Conservation (phyloP, 2,113 vertebrate species). For the Podocnemis expansa region DNA sequence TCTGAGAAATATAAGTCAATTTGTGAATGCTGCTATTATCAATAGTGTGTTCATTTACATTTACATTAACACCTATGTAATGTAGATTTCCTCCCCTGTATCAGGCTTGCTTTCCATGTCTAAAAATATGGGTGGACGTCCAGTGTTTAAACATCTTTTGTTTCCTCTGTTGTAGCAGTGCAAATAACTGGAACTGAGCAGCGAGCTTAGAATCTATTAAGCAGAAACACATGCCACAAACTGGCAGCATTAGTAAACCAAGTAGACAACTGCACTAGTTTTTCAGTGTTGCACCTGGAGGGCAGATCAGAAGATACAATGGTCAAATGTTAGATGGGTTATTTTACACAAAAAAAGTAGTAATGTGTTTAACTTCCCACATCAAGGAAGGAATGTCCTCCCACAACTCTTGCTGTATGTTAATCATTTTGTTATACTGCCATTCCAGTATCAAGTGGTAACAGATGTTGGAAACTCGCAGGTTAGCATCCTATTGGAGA, state of each 20-base stretch:
- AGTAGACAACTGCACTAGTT: neutral
- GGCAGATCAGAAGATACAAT: neutral
- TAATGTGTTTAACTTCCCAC: neutral
- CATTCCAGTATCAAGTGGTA: neutral
- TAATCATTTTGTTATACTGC: neutral
- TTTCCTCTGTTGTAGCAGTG: neutral
- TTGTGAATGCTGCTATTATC: neutral
- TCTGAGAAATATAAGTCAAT: neutral
- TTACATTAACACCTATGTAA: neutral
- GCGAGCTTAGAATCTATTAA: neutral
- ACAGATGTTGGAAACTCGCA: neutral
- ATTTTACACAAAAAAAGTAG: neutral
- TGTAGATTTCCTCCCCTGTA: neutral
- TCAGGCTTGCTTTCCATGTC: neutral
- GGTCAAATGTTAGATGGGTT: neutral
- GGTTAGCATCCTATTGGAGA: neutral
- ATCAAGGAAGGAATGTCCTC: neutral
- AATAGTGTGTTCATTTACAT: neutral
- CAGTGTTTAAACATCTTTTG: neutral
- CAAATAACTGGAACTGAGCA: neutral
- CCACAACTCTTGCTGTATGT: neutral
- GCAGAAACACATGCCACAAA: neutral
- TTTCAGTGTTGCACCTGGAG: neutral
- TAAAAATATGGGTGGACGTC: neutral
- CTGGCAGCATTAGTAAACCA: neutral